phyloP scores from a whole-genome alignment of 2,888 invertebrate genomes.

The Nineta flava region DNA sequence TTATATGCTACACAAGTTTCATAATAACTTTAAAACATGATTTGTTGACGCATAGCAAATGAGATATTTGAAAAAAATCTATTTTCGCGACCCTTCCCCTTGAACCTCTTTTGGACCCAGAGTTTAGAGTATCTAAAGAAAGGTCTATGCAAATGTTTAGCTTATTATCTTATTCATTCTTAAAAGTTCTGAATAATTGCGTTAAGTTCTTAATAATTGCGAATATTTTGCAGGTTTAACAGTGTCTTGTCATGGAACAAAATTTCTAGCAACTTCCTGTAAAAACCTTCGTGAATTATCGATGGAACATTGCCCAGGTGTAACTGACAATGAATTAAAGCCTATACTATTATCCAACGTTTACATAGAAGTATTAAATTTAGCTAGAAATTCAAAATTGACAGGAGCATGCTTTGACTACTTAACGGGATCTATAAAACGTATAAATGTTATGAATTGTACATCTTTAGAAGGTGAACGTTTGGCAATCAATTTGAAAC shows the following conservation, averaged over 20 bases:
- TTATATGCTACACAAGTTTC: too few relatives aligned
- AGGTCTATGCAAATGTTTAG: too few relatives aligned
- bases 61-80: too few relatives aligned
- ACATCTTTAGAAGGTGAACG: background rate
- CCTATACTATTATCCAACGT: background rate
- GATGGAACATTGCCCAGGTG: slow-evolving; percentile 1
- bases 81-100: too few relatives aligned
- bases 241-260: background rate
- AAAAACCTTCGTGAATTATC: background rate
- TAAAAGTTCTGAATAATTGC: too few relatives aligned
- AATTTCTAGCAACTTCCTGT: background rate
- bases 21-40: too few relatives aligned
- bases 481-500: background rate
- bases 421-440: background rate
- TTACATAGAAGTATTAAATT: slow-evolving; percentile 1
- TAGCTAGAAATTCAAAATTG: slow-evolving; percentile 2
- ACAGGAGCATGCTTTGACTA: background rate
- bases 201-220: too few relatives aligned
- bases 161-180: too few relatives aligned
- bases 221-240: background rate
- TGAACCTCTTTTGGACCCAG: too few relatives aligned
- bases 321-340: background rate
- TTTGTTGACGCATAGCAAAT: too few relatives aligned
- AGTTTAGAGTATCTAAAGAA: too few relatives aligned
- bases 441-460: background rate